Evolutionary conservation across 2,888 invertebrate genomes (phyloP), one percentile per base, ranked within the genome.

Genomic region (Neelides folsomi): DNA sequence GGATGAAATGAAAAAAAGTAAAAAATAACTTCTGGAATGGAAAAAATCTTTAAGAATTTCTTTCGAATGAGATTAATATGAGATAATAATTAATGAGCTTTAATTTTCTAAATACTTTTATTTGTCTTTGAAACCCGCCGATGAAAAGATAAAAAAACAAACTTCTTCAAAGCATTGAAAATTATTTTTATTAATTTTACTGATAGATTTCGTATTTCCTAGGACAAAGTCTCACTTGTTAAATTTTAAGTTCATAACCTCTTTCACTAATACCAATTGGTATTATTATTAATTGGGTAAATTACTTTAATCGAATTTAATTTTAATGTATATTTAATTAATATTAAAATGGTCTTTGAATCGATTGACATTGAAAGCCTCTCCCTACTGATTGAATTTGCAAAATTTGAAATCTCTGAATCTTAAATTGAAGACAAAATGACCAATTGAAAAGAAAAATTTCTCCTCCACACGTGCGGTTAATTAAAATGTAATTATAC

Each of bases 81-180:
- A 27, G 7, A 5, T 27, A 27, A 27, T 27, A 27, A 27, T 27
- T 27, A 27, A 27, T 27, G 27, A 27, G 7, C 7, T 38, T 38
- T 13, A 4, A 15, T 38, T 13, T 5, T 13, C 38, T 38, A 15
- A 36, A 36, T 9, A 36, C 8, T 8, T 38, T 13, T 13, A 38
- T 13, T n/a, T 5, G 38, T 13, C 38, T 38, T 41, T 41, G 41
- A 42, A 49, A 36, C 36, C 40, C 16, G 40, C 3, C 40, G 42
- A 41, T 35, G 49, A 27, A 47, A 47, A 27, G 37, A 47, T 13
- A 13, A 43, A 43, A 39, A 39, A 15, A 3, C 6, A 3, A 39
- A 39, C 6, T 13, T 13, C 39, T 13, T 5, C 4, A 15, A 39
- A 13, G 15, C 15, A 13, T 39, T 39, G 8, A 13, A 39, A 5